Conservation (phyloP, 1,140 invertebrate species). For the Melitaea cinxia region DNA sequence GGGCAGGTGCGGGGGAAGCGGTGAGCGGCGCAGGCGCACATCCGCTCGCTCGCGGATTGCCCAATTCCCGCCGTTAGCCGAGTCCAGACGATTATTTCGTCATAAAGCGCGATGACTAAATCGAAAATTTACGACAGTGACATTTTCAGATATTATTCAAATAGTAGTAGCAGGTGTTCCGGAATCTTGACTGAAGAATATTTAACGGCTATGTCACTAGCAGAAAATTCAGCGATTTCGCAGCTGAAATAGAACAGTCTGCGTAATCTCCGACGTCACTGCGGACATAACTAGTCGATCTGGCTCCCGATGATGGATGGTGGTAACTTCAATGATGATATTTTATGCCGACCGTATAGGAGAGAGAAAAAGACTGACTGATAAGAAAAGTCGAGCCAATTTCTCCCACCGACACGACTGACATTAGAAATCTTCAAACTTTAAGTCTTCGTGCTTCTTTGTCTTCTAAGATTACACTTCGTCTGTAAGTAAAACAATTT, state of each 20-base stretch:
- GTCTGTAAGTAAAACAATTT: conserved; percentile 50
- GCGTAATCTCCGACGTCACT: conserved; percentile 77
- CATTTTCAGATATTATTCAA: conserved; percentile 40
- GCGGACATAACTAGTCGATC: conserved; percentile 54
- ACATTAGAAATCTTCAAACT: conserved; percentile 59
- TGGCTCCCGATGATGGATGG: neutral
- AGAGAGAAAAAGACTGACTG: conserved; percentile 82
- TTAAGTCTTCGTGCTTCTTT: conserved; percentile 59
- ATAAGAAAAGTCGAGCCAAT: conserved; percentile 66
- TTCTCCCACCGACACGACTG: conserved; percentile 73
- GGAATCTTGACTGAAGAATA: conserved; percentile 1
- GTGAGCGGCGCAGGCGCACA: conserved; percentile 42
- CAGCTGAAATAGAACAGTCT: conserved; percentile 70
- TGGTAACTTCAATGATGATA: conserved; percentile 36
- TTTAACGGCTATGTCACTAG: conserved; percentile 49
- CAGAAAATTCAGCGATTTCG: conserved; percentile 79
- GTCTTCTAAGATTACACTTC: conserved; percentile 44
- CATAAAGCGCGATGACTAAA: conserved; percentile 63
- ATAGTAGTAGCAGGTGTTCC: conserved; percentile 10
- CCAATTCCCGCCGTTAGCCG: conserved; percentile 65
- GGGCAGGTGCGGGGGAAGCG: conserved; percentile 27
- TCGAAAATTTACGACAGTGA: conserved; percentile 57
- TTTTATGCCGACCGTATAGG: conserved; percentile 71
- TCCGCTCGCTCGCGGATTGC: conserved; percentile 71
- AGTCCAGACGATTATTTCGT: conserved; percentile 59